Conservation (phyloP, 2,113 vertebrate species). For the Piprites chloris region DNA sequence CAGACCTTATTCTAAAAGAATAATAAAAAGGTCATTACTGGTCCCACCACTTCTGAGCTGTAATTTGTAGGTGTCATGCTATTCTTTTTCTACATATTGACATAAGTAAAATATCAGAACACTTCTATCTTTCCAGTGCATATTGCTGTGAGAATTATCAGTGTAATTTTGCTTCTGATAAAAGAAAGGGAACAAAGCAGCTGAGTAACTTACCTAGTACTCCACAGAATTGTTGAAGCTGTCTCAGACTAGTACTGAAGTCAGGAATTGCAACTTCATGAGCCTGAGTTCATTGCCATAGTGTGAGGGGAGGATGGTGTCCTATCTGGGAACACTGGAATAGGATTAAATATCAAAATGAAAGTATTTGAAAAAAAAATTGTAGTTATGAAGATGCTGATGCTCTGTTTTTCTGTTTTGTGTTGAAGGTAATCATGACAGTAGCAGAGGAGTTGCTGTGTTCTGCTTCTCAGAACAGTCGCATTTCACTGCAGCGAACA, state of each 20-base stretch:
- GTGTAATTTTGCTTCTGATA: neutral
- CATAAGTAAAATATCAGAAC: neutral
- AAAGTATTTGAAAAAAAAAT: neutral
- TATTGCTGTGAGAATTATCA: neutral
- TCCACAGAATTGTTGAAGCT: neutral
- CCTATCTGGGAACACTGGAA: neutral
- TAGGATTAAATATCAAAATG: neutral
- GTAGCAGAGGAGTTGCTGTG: slow-evolving; percentile 89
- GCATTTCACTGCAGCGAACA: slow-evolving; percentile 84
- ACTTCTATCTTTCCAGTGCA: neutral
- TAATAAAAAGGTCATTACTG: neutral
- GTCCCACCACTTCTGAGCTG: neutral
- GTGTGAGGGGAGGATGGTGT: neutral
- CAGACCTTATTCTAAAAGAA: neutral
- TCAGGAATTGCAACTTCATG: neutral
- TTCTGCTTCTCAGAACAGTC: slow-evolving; percentile 89
- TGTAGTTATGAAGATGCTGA: neutral
- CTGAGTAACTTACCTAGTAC: neutral
- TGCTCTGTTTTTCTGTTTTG: neutral
- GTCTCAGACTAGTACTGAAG: neutral
- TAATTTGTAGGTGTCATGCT: neutral
- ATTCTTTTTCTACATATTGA: neutral
- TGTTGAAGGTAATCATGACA: slow-evolving; percentile 82
- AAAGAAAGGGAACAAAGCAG: neutral
- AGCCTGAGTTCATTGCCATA: neutral